A percentile compares a stretch with the other conserved stretches of the same genome.
Evolutionary conservation across 2,888 invertebrate genomes (phyloP).

Genomic region (Vannuccia rotundouncinata): DNA sequence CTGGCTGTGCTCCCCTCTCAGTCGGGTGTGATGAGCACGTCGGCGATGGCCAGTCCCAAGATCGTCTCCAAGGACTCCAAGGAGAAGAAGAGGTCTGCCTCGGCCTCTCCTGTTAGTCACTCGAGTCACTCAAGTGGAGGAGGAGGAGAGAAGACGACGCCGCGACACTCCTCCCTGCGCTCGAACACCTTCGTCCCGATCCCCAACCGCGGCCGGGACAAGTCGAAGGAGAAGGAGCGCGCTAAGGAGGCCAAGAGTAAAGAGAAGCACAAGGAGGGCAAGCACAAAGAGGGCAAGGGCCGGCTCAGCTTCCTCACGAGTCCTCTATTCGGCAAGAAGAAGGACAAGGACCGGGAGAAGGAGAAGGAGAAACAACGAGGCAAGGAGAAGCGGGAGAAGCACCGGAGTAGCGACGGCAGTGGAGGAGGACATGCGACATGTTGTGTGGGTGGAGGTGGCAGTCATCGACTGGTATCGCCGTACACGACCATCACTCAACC

Average conservation of each 20-base stretch:
- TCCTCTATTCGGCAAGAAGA: conserved; percentile 44
- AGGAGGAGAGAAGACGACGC: not conserved
- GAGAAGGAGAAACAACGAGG: not conserved
- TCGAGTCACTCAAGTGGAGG: not conserved
- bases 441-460: not conserved
- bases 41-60: not conserved
- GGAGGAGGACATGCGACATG: not conserved
- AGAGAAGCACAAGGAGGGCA: not conserved
- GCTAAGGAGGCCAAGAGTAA: not conserved
- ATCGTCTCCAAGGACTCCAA: not conserved
- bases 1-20: not conserved
- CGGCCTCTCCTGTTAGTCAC: not conserved
- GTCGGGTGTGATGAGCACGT: not conserved
- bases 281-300: conserved; percentile 28
- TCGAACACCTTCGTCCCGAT: not conserved
- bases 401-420: not conserved
- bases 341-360: conserved; percentile 45
- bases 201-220: not conserved
- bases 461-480: conserved; percentile 48
- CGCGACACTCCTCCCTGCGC: not conserved
- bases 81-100: not conserved
- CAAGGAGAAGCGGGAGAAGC: not conserved
- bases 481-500: conserved; percentile 56
- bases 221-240: not conserved
- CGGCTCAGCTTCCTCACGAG: conserved; percentile 37